These are phyloP conservation scores for Chaitophorus viminalis DNA, from an alignment of 2,888 invertebrate species.

Conservation along the genomic window DNA sequence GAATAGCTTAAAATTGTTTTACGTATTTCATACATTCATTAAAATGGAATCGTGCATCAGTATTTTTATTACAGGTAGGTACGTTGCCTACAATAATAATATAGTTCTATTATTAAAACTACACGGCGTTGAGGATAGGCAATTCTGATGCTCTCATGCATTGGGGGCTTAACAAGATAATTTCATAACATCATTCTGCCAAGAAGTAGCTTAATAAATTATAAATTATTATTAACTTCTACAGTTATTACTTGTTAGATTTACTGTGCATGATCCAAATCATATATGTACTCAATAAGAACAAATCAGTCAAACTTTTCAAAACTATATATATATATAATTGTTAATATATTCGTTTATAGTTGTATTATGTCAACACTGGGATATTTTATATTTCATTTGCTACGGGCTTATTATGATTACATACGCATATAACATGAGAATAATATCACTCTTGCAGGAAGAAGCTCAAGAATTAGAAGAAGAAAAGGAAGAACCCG, in stretches of 20 bases:
- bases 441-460: slow-evolving; percentile 61
- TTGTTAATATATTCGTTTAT: neutral
- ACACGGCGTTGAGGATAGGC: slow-evolving; percentile 44
- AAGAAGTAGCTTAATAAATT: neutral
- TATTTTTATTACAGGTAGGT: no score
- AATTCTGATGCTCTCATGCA: slow-evolving; percentile 14
- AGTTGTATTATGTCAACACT: no score
- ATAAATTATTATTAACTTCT: neutral
- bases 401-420: neutral
- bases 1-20: no score
- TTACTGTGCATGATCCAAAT: neutral
- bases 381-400: neutral
- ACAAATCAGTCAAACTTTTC: neutral
- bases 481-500: slow-evolving; percentile 83
- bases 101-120: no score
- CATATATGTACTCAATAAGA: neutral
- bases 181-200: neutral
- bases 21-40: no score
- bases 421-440: neutral
- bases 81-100: no score
- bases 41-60: no score
- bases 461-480: slow-evolving; percentile 69
- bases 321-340: no score
- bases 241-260: neutral
- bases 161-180: neutral